phyloP scores from a whole-genome alignment of 2,797 vertebrate species.

The Meriones psammophilus region DNA sequence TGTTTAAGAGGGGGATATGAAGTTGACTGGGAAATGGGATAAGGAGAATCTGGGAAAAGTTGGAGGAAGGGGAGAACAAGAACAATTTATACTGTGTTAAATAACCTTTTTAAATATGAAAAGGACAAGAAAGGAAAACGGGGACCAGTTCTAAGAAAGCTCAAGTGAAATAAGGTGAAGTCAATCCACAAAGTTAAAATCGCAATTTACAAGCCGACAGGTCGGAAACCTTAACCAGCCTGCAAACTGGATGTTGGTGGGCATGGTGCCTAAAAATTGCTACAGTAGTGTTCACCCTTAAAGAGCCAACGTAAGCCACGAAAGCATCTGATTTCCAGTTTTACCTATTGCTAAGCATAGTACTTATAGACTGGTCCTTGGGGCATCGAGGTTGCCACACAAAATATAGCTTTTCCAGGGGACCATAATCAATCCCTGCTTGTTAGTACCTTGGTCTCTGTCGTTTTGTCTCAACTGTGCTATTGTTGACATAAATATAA shows the following conservation, averaged over 20 bases:
- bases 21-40: neutral
- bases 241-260: neutral
- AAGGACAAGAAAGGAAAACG: neutral
- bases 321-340: conserved; percentile 59
- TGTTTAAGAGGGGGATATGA: neutral
- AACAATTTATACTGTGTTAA: neutral
- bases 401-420: neutral
- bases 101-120: neutral
- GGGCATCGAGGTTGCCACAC: neutral
- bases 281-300: conserved; percentile 39
- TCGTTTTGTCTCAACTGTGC: neutral
- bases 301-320: conserved; percentile 50
- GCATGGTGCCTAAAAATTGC: neutral
- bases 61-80: neutral
- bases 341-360: conserved; percentile 1
- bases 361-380: neutral
- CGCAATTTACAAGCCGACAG: neutral
- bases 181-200: conserved; percentile 20
- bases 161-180: conserved; percentile 27
- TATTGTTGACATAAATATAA: conserved; percentile 32
- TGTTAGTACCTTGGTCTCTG: neutral
- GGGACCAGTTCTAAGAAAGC: conserved; percentile 37
- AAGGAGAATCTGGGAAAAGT: neutral
- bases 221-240: neutral
- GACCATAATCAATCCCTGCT: neutral